Conservation (phyloP, 2,888 invertebrate species). For the Azorinus chamasolen region DNA sequence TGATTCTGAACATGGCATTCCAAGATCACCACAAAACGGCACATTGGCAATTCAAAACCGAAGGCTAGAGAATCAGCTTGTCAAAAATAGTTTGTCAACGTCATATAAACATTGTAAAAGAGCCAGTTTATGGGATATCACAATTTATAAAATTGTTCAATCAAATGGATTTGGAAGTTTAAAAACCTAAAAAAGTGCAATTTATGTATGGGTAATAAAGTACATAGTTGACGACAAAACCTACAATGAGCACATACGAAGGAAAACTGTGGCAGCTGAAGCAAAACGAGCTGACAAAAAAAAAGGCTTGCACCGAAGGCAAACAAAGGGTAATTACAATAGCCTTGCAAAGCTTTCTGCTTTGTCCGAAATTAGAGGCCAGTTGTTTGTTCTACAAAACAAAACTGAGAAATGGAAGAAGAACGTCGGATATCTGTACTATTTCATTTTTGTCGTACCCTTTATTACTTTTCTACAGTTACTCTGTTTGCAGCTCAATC, state of each 20-base stretch:
- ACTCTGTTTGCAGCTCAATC: too few species aligned
- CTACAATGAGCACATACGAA: conserved; percentile 40
- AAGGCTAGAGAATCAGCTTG: neutral
- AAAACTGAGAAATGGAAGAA: too few species aligned
- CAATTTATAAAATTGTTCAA: conserved; percentile 36
- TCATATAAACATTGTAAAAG: conserved; percentile 31
- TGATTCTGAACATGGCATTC: conserved; percentile 15
- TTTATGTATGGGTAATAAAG: conserved; percentile 42
- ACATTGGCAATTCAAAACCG: neutral
- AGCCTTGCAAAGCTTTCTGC: conserved; percentile 56
- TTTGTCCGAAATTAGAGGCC: conserved; percentile 53
- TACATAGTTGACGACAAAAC: conserved; percentile 49
- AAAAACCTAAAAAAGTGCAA: conserved; percentile 51
- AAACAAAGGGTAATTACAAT: conserved; percentile 38
- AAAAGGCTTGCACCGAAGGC: neutral
- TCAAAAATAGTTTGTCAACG: conserved; percentile 14
- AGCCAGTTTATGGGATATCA: conserved; percentile 4
- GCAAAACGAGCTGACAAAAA: conserved; percentile 57
- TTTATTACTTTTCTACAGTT: too few species aligned
- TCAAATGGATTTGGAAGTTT: conserved; percentile 42
- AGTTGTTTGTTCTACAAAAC: conserved; percentile 61
- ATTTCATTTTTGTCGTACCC: too few species aligned
- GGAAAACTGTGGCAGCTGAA: conserved; percentile 35
- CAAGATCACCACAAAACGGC: neutral
- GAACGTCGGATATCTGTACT: too few species aligned